Percentiles rank a stretch among this genome's conserved stretches.
Conservation (phyloP, 2,888 invertebrate genomes). For the Nemapogon koenigi region DNA sequence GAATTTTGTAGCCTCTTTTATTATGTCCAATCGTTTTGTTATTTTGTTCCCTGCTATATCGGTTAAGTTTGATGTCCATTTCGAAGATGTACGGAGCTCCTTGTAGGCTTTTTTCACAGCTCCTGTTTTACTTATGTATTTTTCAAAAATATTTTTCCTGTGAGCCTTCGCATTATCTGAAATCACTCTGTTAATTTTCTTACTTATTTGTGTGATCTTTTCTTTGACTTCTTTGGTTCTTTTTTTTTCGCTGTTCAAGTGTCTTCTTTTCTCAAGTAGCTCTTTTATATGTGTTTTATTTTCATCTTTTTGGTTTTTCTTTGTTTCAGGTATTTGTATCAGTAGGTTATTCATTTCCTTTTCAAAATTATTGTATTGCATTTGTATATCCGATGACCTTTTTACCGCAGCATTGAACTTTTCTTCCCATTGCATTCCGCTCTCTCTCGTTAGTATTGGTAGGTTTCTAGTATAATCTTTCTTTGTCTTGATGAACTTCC, state of each 20-base stretch:
- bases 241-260: too few relatives aligned
- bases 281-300: conserved; percentile 6
- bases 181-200: conserved; percentile 9
- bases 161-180: neutral
- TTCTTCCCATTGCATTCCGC: conserved; percentile 4
- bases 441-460: conserved; percentile 7
- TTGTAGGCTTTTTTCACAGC: conserved; percentile 13
- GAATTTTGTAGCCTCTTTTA: conserved; percentile 9
- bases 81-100: conserved; percentile 7
- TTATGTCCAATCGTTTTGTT: conserved; percentile 5
- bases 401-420: neutral
- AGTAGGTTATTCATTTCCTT: conserved; percentile 3
- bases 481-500: neutral
- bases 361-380: too few relatives aligned
- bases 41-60: conserved; percentile 3
- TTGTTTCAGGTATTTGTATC: too few relatives aligned
- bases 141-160: conserved; percentile 1
- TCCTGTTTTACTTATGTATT: conserved; percentile 7
- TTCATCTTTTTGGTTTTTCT: too few relatives aligned
- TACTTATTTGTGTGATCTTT: conserved; percentile 10
- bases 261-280: conserved; percentile 8
- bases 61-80: conserved; percentile 7
- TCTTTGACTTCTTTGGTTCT: too few relatives aligned
- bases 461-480: conserved; percentile 9
- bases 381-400: neutral